phyloP scores from a whole-genome alignment of 2,113 vertebrate species.

The Parus major region DNA sequence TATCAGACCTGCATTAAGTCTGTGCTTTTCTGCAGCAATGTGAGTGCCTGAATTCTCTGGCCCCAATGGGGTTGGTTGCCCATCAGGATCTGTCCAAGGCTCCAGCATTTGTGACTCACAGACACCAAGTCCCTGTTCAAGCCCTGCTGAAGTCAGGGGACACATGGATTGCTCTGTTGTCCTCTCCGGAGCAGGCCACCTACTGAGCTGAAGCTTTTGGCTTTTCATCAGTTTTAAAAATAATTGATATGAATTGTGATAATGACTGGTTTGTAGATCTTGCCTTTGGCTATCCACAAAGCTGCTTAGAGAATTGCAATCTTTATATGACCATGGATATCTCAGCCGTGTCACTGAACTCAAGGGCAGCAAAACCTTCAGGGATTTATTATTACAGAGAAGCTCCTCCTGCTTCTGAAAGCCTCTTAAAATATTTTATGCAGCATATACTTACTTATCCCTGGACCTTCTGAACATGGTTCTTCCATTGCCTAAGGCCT shows the following conservation, averaged over 20 bases:
- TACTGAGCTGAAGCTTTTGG: neutral
- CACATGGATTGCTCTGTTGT: neutral
- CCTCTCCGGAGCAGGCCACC: neutral
- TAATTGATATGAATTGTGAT: neutral
- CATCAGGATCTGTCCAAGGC: neutral
- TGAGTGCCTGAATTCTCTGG: neutral
- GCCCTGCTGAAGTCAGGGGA: fast-evolving
- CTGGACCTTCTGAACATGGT: neutral
- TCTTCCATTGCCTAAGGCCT: neutral
- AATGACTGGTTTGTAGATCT: neutral
- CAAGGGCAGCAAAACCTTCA: neutral
- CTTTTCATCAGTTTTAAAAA: neutral
- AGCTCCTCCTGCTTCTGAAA: neutral
- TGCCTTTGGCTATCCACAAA: neutral
- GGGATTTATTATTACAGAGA: neutral
- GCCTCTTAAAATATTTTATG: neutral
- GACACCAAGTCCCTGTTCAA: neutral
- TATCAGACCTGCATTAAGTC: neutral
- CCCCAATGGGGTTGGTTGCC: neutral
- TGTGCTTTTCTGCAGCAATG: neutral
- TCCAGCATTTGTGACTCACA: neutral
- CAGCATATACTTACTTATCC: neutral
- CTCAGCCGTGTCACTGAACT: neutral
- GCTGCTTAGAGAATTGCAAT: neutral
- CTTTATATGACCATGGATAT: neutral